A percentile compares a stretch with the other conserved stretches of the same genome.
phyloP scores from a whole-genome alignment of 2,797 vertebrate species.

The Pangasius macronema region DNA sequence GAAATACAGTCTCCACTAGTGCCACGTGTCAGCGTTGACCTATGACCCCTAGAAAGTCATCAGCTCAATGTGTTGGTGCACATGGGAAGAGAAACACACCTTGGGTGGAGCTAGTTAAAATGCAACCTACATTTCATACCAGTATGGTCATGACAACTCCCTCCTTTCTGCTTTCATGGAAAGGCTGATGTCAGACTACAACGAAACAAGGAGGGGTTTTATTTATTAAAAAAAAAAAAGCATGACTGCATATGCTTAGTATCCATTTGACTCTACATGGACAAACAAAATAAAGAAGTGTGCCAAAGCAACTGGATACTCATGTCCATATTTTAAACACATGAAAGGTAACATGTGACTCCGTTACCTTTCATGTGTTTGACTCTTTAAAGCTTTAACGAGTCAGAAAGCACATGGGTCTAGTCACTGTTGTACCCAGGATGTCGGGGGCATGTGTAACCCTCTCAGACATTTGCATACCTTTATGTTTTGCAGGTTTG shows the following conservation, averaged over 20 bases:
- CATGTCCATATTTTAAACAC: not conserved
- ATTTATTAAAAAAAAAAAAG: not conserved
- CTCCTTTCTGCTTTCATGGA: not conserved
- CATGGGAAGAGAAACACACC: conserved; percentile 15
- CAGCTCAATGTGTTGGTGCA: conserved; percentile 3
- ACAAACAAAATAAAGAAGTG: not conserved
- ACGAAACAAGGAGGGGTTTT: conserved; percentile 13
- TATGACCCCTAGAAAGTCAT: conserved; percentile 23
- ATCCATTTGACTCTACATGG: not conserved
- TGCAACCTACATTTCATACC: conserved; percentile 12
- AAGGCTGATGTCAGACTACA: not conserved
- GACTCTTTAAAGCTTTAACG: not conserved
- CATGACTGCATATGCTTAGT: conserved; percentile 17
- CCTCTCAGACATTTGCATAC: not conserved
- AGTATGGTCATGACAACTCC: not conserved
- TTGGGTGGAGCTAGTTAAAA: conserved; percentile 9
- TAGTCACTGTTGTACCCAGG: not conserved
- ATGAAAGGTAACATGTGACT: too few relatives aligned
- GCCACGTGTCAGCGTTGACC: conserved; percentile 27
- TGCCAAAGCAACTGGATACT: not conserved
- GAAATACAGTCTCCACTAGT: conserved; percentile 33
- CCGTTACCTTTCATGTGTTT: too few relatives aligned
- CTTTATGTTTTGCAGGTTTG: not conserved
- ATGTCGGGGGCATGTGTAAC: not conserved
- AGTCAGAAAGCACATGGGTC: not conserved